Evolutionary conservation across 1,140 invertebrate genomes (phyloP), one percentile per base, ranked within the genome.

Genomic region (Drosophila lowei): DNA sequence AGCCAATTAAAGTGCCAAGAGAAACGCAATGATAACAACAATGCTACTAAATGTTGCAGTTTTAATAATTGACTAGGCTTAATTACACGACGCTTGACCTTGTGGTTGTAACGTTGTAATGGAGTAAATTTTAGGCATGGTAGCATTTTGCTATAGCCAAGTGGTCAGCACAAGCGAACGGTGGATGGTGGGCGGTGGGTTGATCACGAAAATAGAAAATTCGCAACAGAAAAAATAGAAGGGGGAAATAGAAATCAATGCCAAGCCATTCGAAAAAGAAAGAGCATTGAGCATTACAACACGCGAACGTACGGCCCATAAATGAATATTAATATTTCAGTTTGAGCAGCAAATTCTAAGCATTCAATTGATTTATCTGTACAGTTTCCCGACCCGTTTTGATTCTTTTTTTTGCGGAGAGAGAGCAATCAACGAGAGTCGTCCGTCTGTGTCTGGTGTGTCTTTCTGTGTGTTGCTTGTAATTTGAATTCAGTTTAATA

Each of bases 231-330:
- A 53, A 62, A 47, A 65, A 62, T 59, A 71, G 54, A 66, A 79
- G 77, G 76, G 77, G 76, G 49, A 70, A 85, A 65, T 59, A 48
- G 46, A 80, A 85, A 74, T 86, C 73, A 84, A 61, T 74, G 71
- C 60, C 67, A 66, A 59, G 13, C 50, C 67, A 54, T 64, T 63
- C 16, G 38, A 74, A 50, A 47, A 65, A 25, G 34, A 38, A 64
- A 74, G 53, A 73, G 48, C 47, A 65, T 66, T 52, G 53, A 73
- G 48, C 47, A 65, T 66, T 52, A 74, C 60, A 74, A 38, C 60
- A 74, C 50, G 52, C 46, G 43, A 64, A 76, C 50, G 52, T 72
- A 38, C 34, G 34, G 41, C 41, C n/a, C 52, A 73, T 52, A 57
- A 73, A 65, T 74, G 44, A 38, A 62, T 63, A 72, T 63, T 62